phyloP scores from a whole-genome alignment of 2,797 vertebrate species.

The Channallabes apus region DNA sequence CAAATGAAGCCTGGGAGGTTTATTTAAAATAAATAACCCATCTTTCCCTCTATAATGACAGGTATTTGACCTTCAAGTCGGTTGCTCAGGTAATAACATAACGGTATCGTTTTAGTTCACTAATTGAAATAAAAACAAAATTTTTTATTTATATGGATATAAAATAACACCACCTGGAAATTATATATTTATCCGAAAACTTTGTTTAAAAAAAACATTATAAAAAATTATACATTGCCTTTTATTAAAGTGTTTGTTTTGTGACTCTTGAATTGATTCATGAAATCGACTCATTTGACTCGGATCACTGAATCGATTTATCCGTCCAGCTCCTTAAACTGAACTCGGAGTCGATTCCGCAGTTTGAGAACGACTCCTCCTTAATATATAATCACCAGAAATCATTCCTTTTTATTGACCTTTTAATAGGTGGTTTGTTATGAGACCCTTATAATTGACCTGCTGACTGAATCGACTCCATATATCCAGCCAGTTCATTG shows the following conservation, averaged over 20 bases:
- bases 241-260: neutral
- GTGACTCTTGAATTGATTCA: neutral
- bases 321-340: no score
- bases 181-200: no score
- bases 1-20: neutral
- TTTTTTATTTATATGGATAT: no score
- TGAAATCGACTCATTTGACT: neutral
- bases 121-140: neutral
- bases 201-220: no score
- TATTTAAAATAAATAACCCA: neutral
- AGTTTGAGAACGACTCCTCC: no score
- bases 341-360: no score
- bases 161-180: no score
- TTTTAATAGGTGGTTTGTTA: no score
- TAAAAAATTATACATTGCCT: neutral
- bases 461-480: neutral
- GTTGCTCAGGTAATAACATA: neutral
- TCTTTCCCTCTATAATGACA: neutral
- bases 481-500: neutral
- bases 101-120: neutral
- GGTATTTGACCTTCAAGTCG: neutral
- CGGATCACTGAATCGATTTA: neutral
- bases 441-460: neutral
- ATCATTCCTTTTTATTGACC: no score
- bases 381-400: no score